Conservation (phyloP, 2,113 vertebrate species). For the Genyomyrus donnyi region DNA sequence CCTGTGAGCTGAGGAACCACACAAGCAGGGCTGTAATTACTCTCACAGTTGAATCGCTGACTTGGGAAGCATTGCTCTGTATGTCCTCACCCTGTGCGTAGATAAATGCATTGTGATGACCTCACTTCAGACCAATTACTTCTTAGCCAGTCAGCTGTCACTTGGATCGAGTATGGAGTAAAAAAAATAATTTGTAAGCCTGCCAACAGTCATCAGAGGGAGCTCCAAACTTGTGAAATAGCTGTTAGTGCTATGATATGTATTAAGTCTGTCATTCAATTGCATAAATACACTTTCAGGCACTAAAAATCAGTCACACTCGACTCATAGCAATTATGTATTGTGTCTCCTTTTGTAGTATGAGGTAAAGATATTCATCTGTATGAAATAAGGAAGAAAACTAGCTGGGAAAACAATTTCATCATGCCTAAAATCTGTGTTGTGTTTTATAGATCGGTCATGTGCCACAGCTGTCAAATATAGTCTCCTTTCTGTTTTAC, state of each 20-base stretch:
- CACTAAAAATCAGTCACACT: neutral
- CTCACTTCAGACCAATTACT: conserved; percentile 97
- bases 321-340: neutral
- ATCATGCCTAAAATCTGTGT: neutral
- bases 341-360: neutral
- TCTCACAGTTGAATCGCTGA: conserved; percentile 74
- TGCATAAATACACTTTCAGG: neutral
- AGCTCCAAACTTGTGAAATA: conserved; percentile 70
- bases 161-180: conserved; percentile 67
- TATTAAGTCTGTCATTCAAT: conserved; percentile 28
- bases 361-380: neutral
- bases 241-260: conserved; percentile 41
- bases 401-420: neutral
- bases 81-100: conserved; percentile 74
- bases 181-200: conserved; percentile 66
- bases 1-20: conserved; percentile 67
- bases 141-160: conserved; percentile 94
- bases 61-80: conserved; percentile 63
- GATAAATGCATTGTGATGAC: conserved; percentile 97
- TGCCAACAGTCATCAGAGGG: conserved; percentile 83
- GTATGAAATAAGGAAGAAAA: neutral
- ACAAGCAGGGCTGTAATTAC: conserved; percentile 73
- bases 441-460: neutral
- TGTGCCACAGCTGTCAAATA: neutral
- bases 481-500: neutral